Evolutionary conservation across 2,797 vertebrate species (phyloP).

Genomic region (Allobates femoralis): DNA sequence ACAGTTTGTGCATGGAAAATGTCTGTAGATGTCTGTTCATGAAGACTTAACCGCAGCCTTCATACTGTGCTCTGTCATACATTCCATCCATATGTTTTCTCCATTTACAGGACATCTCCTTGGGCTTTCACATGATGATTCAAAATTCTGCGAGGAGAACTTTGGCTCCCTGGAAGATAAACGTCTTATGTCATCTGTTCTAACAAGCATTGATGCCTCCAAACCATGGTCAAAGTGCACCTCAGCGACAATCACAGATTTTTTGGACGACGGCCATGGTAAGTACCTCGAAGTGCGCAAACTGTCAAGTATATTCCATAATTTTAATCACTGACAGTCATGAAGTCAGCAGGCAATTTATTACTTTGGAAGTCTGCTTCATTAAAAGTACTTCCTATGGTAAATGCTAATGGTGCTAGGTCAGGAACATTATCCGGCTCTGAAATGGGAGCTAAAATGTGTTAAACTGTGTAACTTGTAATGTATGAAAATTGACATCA

Average conservation of each 20-base stretch:
- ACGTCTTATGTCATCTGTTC: constrained; percentile 95
- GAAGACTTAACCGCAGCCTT: constrained; percentile 12
- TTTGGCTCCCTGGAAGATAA: constrained; percentile 95
- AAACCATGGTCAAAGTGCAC: constrained; percentile 99
- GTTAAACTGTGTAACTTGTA: background rate
- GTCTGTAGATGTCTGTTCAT: constrained; percentile 18
- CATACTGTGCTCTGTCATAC: background rate
- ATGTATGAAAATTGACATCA: background rate
- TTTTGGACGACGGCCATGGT: constrained; percentile 97
- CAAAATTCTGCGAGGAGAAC: constrained; percentile 96
- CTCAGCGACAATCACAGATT: constrained; percentile 95
- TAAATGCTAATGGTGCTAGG: constrained; percentile 12
- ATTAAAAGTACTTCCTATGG: constrained; percentile 36
- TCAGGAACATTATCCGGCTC: constrained; percentile 10
- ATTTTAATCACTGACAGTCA: constrained; percentile 43
- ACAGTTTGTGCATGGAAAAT: constrained; percentile 27
- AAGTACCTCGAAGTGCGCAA: constrained; percentile 66
- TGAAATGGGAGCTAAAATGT: constrained; percentile 2
- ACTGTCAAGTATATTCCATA: constrained; percentile 35
- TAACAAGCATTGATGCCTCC: constrained; percentile 95
- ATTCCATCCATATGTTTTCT: constrained; percentile 50
- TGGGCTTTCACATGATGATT: constrained; percentile 97
- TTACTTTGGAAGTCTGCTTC: constrained; percentile 28
- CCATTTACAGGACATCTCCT: constrained; percentile 86
- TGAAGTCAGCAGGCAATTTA: constrained; percentile 40